Evolutionary conservation across 2,113 vertebrate genomes (phyloP), one percentile per base, ranked within the genome.

Genomic region (Marmota flaviventris): DNA sequence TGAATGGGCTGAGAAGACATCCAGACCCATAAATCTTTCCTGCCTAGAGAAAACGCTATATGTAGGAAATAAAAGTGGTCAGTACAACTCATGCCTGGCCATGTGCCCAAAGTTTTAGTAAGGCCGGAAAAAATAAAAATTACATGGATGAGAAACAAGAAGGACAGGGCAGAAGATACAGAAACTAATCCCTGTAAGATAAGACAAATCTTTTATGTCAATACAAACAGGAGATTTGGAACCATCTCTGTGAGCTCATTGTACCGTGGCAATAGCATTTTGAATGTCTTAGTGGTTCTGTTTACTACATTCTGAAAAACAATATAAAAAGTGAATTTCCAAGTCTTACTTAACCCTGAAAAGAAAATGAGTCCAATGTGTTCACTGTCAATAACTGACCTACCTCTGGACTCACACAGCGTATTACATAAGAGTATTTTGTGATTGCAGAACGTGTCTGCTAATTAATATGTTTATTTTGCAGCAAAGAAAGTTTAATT

Each of bases 391-490:
- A 75, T 34, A 25, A 67, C 1, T 58, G 53, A 72, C 12, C 42
- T 67, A 34, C 17, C 22, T 37, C 63, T 84, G 17, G 81, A 42
- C 65, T 63, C 70, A 63, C 24, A 20, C 29, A 16, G 24, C n/a
- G 5, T 29, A 32, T 72, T 53, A 42, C 27, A 45, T 12, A n/a
- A 22, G 34, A 72, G 37, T 27, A 76, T 75, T 45, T 39, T 83
- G 63, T 73, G 72, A 48, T 73, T 39, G 86, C 77, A 81, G 39
- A 63, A 78, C 6, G 39, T 5, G 24, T 39, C 37, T 92, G 58
- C 24, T 63, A 63, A 63, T 91, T 61, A 56, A 67, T 61, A 79
- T 61, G 85, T 91, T 94, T 77, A 48, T 87, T 94, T 87, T 89
- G 2, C 42, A 86, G 34, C 77, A 69, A 42, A 67, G 56, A 58